phyloP scores from a whole-genome alignment of 2,113 vertebrate genomes.

The Ailuropoda melanoleuca region DNA sequence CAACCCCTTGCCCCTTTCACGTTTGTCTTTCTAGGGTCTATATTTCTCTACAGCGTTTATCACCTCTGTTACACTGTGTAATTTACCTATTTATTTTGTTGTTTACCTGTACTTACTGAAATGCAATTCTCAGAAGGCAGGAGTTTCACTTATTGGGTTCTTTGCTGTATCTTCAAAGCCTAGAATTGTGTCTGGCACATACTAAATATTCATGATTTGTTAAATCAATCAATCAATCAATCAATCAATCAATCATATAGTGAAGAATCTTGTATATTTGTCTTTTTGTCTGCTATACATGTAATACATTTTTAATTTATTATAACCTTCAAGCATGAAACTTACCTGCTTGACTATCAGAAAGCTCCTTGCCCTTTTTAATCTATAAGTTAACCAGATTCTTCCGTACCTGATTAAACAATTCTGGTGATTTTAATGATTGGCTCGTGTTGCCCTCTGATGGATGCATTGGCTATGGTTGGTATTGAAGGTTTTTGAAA shows the following conservation, averaged over 20 bases:
- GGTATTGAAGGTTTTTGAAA: no score
- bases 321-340: not conserved
- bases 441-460: not conserved
- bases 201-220: not conserved
- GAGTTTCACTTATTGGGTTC: not conserved
- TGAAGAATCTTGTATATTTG: not conserved
- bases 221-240: not conserved
- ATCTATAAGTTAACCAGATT: not conserved
- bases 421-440: not conserved
- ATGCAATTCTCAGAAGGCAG: not conserved
- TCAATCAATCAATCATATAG: not conserved
- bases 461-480: not conserved
- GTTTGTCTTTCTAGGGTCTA: not conserved
- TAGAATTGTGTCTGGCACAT: not conserved
- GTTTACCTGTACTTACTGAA: not conserved
- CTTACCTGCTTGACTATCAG: not conserved
- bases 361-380: not conserved
- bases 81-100: not conserved
- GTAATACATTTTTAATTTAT: not conserved
- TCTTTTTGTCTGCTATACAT: not conserved
- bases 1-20: not conserved
- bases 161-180: not conserved
- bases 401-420: not conserved
- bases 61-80: not conserved
- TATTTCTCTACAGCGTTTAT: not conserved